These are phyloP conservation scores for Penaeus japonicus DNA, from an alignment of 1,140 invertebrate species.

Conservation along the genomic window DNA sequence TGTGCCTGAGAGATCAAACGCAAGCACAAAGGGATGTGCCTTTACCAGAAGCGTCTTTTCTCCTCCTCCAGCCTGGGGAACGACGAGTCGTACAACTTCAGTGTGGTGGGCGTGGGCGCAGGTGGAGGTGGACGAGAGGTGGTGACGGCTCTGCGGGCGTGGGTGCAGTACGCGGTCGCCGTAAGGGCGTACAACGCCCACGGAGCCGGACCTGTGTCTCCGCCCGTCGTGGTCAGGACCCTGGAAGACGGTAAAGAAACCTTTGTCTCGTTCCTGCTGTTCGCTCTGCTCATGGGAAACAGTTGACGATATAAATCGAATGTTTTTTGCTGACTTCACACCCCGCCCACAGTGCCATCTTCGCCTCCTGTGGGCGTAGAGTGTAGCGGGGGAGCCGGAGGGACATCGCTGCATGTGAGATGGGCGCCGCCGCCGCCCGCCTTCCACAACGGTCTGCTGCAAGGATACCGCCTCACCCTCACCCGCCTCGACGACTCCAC, in stretches of 20 bases:
- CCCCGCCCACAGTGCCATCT: conserved; percentile 72
- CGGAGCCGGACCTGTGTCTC: conserved; percentile 61
- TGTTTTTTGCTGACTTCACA: too few species aligned
- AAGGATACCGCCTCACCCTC: conserved; percentile 81
- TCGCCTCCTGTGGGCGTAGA: conserved; percentile 75
- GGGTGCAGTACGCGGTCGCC: conserved; percentile 64
- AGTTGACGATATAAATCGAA: too few species aligned
- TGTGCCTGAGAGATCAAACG: too few species aligned
- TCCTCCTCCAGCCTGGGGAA: conserved; percentile 7
- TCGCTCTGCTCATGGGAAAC: background rate
- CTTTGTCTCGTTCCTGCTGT: background rate
- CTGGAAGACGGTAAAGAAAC: conserved; percentile 39
- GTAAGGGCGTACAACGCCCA: conserved; percentile 64
- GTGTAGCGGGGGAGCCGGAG: conserved; percentile 74
- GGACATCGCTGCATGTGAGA: conserved; percentile 80
- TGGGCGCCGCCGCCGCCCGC: conserved; percentile 83
- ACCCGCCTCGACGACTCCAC: conserved; percentile 40
- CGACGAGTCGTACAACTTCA: conserved; percentile 31
- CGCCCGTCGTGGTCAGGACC: conserved; percentile 29
- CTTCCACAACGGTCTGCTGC: conserved; percentile 81
- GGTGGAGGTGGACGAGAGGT: conserved; percentile 25
- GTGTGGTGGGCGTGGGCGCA: conserved; percentile 36
- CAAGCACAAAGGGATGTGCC: too few species aligned
- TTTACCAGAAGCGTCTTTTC: too few species aligned
- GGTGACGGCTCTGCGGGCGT: conserved; percentile 62